phyloP scores from a whole-genome alignment of 2,797 vertebrate genomes.

The Phataginus tricuspis region DNA sequence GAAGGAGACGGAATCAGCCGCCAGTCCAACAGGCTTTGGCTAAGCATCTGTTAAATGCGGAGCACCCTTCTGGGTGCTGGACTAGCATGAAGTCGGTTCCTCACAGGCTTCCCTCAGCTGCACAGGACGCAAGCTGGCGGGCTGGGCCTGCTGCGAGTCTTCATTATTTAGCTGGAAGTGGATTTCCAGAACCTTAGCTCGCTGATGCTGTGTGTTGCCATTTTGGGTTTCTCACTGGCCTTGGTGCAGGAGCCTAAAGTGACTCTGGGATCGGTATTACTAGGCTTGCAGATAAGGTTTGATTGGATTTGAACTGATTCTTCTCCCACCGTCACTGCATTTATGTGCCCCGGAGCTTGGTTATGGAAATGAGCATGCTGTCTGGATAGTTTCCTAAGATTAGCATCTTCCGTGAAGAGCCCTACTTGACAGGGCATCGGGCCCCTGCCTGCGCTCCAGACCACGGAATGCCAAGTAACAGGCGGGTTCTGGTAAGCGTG shows the following conservation, averaged over 20 bases:
- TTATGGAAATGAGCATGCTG: neutral
- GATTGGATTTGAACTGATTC: neutral
- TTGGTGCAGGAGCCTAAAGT: neutral
- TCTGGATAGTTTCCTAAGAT: constrained; percentile 29
- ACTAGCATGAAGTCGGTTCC: neutral
- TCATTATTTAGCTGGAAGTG: neutral
- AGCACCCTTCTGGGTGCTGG: fast-evolving
- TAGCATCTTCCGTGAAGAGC: neutral
- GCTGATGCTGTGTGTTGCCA: neutral
- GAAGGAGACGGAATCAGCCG: neutral
- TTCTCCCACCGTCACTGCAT: constrained; percentile 29
- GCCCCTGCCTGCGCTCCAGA: neutral
- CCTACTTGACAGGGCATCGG: neutral
- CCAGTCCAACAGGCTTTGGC: neutral
- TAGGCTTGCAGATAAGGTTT: neutral
- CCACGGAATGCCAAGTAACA: neutral
- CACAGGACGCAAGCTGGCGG: too few relatives aligned
- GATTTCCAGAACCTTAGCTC: neutral
- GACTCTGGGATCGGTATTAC: neutral
- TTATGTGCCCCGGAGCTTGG: neutral
- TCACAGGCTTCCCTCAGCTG: fast-evolving
- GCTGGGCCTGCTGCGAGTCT: neutral
- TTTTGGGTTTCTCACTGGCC: neutral
- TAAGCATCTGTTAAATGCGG: neutral
- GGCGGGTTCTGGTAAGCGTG: neutral